Evolutionary conservation across 2,797 vertebrate species (phyloP).

Genomic region (Protonibea diacanthus): DNA sequence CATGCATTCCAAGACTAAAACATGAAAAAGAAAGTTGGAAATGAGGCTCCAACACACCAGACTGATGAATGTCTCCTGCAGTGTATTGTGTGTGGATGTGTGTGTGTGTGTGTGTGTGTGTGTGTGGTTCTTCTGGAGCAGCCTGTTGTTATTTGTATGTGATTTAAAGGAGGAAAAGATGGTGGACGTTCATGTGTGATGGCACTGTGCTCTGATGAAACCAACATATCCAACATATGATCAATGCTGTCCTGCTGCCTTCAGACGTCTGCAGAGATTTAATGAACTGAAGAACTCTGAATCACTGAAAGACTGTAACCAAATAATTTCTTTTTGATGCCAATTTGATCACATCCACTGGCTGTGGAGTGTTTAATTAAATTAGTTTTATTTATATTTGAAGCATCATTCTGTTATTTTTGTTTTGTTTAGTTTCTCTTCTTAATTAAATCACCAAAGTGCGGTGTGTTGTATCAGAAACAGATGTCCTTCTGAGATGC

Average conservation of each 20-base stretch:
- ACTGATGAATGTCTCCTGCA: background rate
- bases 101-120: too few relatives aligned
- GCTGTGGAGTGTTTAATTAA: too few relatives aligned
- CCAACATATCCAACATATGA: background rate
- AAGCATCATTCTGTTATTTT: too few relatives aligned
- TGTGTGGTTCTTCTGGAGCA: background rate
- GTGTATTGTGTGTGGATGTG: background rate
- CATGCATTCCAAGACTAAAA: background rate
- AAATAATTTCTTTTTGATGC: background rate
- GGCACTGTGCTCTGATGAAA: background rate
- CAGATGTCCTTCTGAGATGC: too few relatives aligned
- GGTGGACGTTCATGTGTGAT: too few relatives aligned
- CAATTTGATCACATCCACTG: background rate
- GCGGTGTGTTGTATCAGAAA: too few relatives aligned
- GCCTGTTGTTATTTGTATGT: background rate
- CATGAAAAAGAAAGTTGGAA: background rate
- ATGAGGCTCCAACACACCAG: too few relatives aligned
- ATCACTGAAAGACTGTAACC: too few relatives aligned
- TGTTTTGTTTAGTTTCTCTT: too few relatives aligned
- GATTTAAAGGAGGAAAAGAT: conserved; percentile 1
- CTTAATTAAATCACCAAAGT: too few relatives aligned
- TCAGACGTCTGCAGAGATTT: too few relatives aligned
- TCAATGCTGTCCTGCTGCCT: background rate
- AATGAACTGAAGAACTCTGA: background rate
- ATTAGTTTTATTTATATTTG: too few relatives aligned